Percentiles rank a stretch among this genome's conserved stretches.
Evolutionary conservation across 2,113 vertebrate genomes (phyloP).

Genomic region (Rynchops niger): DNA sequence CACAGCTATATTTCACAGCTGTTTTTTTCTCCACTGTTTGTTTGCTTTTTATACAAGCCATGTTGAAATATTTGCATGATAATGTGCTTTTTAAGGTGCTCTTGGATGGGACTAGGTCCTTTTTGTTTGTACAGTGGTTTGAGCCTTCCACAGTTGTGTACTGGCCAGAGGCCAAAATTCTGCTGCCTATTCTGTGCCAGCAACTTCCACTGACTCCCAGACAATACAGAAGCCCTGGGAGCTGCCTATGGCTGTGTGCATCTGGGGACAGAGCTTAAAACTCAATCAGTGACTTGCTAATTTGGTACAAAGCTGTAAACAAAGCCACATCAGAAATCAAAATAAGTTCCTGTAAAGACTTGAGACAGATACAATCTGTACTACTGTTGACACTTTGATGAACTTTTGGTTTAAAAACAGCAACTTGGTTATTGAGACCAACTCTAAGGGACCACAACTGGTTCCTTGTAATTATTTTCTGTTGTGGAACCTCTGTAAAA

Average conservation of each 20-base stretch:
- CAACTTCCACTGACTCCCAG: neutral
- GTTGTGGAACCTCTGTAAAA: neutral
- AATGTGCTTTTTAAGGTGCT: constrained; percentile 38
- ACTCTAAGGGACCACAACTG: neutral
- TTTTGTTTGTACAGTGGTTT: constrained; percentile 47
- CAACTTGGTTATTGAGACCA: constrained; percentile 4
- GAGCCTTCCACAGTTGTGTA: neutral
- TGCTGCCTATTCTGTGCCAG: constrained; percentile 36
- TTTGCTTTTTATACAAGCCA: constrained; percentile 34
- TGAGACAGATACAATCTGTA: neutral
- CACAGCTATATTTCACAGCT: constrained; percentile 27
- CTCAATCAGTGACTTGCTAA: constrained; percentile 9
- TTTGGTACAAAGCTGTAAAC: neutral
- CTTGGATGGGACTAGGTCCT: constrained; percentile 19
- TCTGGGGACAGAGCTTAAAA: constrained; percentile 30
- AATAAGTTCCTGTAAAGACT: constrained; percentile 23
- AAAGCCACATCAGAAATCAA: neutral
- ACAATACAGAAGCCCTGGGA: constrained; percentile 28
- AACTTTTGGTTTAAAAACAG: constrained; percentile 14
- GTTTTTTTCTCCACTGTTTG: neutral
- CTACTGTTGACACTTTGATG: neutral
- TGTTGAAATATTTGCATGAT: constrained; percentile 49
- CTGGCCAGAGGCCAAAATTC: constrained; percentile 48
- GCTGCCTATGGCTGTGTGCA: neutral
- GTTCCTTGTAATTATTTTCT: constrained; percentile 12